A percentile compares a stretch with the other conserved stretches of the same genome.
Evolutionary conservation across 2,797 vertebrate species (phyloP).

Genomic region (Esox lucius): DNA sequence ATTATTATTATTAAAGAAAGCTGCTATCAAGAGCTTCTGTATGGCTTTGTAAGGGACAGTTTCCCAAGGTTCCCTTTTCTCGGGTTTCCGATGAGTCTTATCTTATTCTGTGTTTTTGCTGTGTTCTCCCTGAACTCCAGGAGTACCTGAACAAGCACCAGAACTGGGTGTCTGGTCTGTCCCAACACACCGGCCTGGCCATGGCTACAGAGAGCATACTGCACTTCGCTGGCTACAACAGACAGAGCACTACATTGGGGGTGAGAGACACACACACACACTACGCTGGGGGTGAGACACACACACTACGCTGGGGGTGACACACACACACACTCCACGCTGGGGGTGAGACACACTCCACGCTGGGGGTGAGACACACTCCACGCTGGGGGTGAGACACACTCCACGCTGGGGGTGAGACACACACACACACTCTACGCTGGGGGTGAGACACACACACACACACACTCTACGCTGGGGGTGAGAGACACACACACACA

Average conservation of each 20-base stretch:
- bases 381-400: background rate
- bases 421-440: background rate
- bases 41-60: background rate
- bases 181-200: conserved; percentile 94
- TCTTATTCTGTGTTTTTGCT: background rate
- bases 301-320: background rate
- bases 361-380: background rate
- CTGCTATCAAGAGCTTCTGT: background rate
- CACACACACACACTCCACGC: background rate
- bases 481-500: too few species aligned
- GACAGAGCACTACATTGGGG: conserved; percentile 90
- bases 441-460: too few species aligned
- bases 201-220: conserved; percentile 96
- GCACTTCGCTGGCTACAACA: conserved; percentile 93
- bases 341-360: too few species aligned
- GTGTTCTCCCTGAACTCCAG: conserved; percentile 56
- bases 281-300: background rate
- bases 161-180: conserved; percentile 93
- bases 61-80: too few species aligned
- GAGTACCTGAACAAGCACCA: conserved; percentile 96
- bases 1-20: background rate
- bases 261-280: conserved; percentile 57
- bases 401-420: background rate
- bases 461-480: too few species aligned
- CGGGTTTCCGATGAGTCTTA: background rate